phyloP scores from a whole-genome alignment of 2,797 vertebrate genomes.

The Taenioides sp. region DNA sequence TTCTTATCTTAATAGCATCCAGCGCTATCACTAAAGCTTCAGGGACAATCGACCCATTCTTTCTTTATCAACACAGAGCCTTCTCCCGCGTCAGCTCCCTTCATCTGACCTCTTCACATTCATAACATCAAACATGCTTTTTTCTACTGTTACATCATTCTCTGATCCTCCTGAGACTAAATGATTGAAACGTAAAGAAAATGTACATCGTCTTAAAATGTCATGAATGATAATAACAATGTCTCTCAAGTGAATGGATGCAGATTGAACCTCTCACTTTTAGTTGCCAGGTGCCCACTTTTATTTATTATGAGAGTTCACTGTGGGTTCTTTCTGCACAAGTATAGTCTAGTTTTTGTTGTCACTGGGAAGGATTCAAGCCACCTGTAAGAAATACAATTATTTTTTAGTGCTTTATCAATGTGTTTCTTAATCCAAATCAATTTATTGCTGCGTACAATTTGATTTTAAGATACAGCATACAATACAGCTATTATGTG shows the following conservation, averaged over 20 bases:
- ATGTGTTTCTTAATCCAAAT: not conserved
- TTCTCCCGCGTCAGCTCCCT: constrained; percentile 39
- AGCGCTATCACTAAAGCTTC: constrained; percentile 53
- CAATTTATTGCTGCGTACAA: not conserved
- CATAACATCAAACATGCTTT: constrained; percentile 13
- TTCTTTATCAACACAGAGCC: constrained; percentile 67
- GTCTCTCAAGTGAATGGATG: too few relatives aligned
- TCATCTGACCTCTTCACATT: constrained; percentile 25
- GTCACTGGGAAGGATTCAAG: not conserved
- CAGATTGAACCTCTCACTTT: too few relatives aligned
- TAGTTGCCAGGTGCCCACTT: too few relatives aligned
- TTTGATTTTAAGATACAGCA: not conserved
- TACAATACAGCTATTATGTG: not conserved
- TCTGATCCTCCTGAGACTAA: constrained; percentile 16
- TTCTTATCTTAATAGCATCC: constrained; percentile 82
- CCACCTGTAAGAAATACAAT: not conserved
- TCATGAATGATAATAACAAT: too few relatives aligned
- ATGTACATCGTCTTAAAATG: too few relatives aligned
- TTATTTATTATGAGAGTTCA: not conserved
- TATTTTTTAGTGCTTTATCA: not conserved
- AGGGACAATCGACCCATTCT: constrained; percentile 70
- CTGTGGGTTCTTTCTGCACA: not conserved
- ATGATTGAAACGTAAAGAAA: constrained; percentile 13
- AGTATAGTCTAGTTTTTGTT: not conserved
- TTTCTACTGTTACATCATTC: constrained; percentile 30